Evolutionary conservation across 2,888 invertebrate species (phyloP).

Genomic region (Bellardia bayeri): DNA sequence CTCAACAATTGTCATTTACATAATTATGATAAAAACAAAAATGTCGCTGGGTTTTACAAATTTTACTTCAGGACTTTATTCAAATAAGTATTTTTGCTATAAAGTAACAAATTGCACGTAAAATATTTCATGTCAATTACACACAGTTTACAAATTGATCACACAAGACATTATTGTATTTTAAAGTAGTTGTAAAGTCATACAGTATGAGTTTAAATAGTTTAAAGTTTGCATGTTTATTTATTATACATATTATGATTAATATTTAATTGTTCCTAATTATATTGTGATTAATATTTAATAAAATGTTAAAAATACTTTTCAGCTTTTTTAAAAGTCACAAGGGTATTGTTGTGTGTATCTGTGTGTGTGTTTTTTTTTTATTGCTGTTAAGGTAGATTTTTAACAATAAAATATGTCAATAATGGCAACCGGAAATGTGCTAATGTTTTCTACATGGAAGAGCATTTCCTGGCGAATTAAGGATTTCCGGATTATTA

Average conservation of each 20-base stretch:
- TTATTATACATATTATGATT: too few relatives aligned
- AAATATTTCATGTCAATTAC: conserved; percentile 44
- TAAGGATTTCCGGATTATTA: conserved; percentile 32
- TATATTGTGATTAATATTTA: not conserved
- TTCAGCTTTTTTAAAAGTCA: not conserved
- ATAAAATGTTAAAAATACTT: not conserved
- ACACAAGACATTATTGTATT: conserved; percentile 15
- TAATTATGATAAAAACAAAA: not conserved
- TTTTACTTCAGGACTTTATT: not conserved
- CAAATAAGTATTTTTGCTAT: not conserved
- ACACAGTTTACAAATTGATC: conserved; percentile 32
- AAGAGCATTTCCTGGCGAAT: conserved; percentile 24
- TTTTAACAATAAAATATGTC: not conserved
- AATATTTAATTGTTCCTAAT: not conserved
- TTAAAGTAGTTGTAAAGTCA: not conserved
- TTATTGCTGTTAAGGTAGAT: not conserved
- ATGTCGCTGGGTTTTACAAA: conserved; percentile 3
- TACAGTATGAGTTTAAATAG: not conserved
- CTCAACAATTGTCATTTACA: too few relatives aligned
- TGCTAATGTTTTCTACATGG: conserved; percentile 24
- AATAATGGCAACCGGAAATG: conserved; percentile 34
- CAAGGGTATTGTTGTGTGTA: not conserved
- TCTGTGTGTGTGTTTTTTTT: too few relatives aligned
- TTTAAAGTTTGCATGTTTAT: too few relatives aligned
- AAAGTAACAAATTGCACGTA: conserved; percentile 25